These are phyloP conservation scores for Ctenodactylus gundi DNA, from an alignment of 2,113 vertebrate genomes.

Conservation along the genomic window DNA sequence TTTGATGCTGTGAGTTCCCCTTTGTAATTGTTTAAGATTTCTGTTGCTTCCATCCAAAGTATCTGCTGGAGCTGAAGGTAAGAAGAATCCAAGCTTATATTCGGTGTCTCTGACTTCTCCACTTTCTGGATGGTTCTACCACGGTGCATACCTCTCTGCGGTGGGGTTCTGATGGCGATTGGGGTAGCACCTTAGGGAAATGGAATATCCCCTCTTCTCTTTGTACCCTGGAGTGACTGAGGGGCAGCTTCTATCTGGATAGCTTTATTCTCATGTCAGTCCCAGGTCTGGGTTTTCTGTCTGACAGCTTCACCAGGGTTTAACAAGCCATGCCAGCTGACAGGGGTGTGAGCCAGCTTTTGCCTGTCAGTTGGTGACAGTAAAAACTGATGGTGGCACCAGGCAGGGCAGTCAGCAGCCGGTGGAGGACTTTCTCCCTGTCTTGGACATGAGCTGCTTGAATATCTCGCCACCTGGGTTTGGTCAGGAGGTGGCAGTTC, in stretches of 20 bases:
- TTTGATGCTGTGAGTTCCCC: neutral
- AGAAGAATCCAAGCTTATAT: neutral
- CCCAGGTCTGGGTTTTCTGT: neutral
- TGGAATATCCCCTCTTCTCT: neutral
- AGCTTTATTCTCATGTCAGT: neutral
- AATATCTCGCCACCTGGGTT: neutral
- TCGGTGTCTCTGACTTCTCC: neutral
- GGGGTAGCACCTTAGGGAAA: neutral
- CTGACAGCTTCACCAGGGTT: neutral
- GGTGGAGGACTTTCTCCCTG: neutral
- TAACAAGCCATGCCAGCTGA: neutral
- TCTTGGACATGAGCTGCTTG: too few species aligned
- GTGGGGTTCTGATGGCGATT: neutral
- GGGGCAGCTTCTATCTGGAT: neutral
- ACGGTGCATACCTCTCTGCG: neutral
- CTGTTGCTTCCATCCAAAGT: neutral
- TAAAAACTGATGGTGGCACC: neutral
- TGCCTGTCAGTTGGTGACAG: neutral
- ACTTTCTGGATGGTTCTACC: neutral
- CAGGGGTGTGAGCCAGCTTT: neutral
- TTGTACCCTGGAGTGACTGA: neutral
- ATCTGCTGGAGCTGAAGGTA: neutral
- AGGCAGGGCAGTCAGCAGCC: neutral
- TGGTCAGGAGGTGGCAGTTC: neutral
- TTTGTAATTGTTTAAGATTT: neutral